A percentile compares a stretch with the other conserved stretches of the same genome.
Evolutionary conservation across 1,140 invertebrate genomes (phyloP).

Genomic region (Scaptomyza graminum): DNA sequence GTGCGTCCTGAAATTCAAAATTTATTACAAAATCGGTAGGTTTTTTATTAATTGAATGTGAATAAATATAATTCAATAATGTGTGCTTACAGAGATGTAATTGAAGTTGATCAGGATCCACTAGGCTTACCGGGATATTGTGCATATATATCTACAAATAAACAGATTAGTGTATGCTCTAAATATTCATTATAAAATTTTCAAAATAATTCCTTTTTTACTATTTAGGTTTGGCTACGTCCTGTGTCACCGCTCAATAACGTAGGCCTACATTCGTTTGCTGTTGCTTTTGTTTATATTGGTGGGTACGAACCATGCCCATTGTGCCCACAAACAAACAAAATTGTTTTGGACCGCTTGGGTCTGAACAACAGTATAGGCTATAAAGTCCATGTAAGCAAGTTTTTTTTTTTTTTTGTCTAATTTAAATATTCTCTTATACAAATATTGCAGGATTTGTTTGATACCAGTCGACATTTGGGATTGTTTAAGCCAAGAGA

Average conservation of each 20-base stretch:
- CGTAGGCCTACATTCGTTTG: constrained; percentile 31
- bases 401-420: not conserved
- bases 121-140: constrained; percentile 42
- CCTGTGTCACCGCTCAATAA: constrained; percentile 48
- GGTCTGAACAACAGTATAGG: constrained; percentile 40
- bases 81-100: constrained; percentile 90
- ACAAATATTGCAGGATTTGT: constrained; percentile 46
- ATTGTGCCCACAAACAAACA: constrained; percentile 41
- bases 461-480: constrained; percentile 27
- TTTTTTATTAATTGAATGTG: too few relatives aligned
- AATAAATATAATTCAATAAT: not conserved
- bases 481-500: constrained; percentile 51
- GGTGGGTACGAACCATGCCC: constrained; percentile 28
- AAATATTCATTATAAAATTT: not conserved
- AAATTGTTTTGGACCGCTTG: constrained; percentile 15
- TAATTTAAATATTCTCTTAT: not conserved
- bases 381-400: constrained; percentile 43
- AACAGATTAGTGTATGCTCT: constrained; percentile 22
- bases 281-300: constrained; percentile 49
- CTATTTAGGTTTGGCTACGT: constrained; percentile 53
- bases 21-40: constrained; percentile 91
- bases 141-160: not conserved
- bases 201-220: not conserved
- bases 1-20: constrained; percentile 95
- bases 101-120: constrained; percentile 96